Conservation (phyloP, 1,140 invertebrate genomes). For the Cotesia typhae region DNA sequence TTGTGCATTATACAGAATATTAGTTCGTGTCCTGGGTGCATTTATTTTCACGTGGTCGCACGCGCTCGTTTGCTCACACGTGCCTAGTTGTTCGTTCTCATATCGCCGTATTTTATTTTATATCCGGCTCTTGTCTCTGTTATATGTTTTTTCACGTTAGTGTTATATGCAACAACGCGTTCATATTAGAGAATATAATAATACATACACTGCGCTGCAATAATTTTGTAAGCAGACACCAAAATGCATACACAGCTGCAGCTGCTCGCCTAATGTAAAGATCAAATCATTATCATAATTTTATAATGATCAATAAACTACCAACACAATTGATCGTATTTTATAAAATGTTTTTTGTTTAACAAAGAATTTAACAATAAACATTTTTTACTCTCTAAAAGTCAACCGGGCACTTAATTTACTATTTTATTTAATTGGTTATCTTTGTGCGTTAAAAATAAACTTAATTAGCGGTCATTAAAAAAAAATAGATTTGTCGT, state of each 20-base stretch:
- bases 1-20: neutral
- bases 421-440: too few relatives aligned
- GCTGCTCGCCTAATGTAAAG: neutral
- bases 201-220: neutral
- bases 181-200: neutral
- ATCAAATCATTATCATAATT: conserved; percentile 13
- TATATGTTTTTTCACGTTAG: neutral
- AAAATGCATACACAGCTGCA: conserved; percentile 2
- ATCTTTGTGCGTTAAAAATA: too few relatives aligned
- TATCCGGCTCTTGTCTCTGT: too few relatives aligned
- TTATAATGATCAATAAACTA: conserved; percentile 3
- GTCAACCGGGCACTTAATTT: too few relatives aligned
- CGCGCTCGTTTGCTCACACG: conserved; percentile 14
- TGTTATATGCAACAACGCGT: conserved; percentile 18
- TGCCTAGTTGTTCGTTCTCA: conserved; percentile 10
- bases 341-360: neutral
- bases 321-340: too few relatives aligned
- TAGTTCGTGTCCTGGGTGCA: conserved; percentile 13
- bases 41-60: conserved; percentile 17
- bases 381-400: too few relatives aligned
- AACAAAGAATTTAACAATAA: neutral
- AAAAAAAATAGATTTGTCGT: neutral
- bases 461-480: neutral
- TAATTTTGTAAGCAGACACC: conserved; percentile 17
- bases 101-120: conserved; percentile 3